Base-by-base conservation (phyloP, 1,140 invertebrate genomes). In the Heliconius hewitsoni region DNA sequence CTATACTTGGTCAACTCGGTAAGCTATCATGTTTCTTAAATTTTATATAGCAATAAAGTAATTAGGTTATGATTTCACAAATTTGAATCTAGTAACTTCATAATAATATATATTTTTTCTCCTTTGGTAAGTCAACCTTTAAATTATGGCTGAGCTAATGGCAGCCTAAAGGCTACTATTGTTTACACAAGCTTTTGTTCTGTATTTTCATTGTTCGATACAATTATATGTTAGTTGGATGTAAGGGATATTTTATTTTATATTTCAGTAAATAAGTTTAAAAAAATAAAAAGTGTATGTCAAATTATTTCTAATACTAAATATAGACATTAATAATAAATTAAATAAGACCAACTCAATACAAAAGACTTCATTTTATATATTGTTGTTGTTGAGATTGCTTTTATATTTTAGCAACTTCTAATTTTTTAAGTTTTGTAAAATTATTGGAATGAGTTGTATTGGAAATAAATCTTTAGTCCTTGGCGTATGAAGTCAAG, bases 151-250 rank as follows among this genome's bases (percentile, higher is more conserved):
- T 66, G 60, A 66, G 9, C 30, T 66, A 78, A 72, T 72, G 34
- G 76, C 30, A 71, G 71, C 74, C 74, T 70, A 76, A 76, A 76
- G 57, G 57, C 60, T 71, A 66, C 74, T 30, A 74, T 76, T 76
- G 60, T 76, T 76, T 76, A 30, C 37, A 50, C 11, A 70, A 70
- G 60, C 74, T 76, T 76, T 76, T 76, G 74, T 76, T 76, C 30
- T 18, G 19, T 70, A 76, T 66, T 50, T 70, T 76, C 74, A 70
- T 76, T 76, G 74, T 71, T 76, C 60, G 23, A 50, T 76, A 39
- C 42, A 71, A 70, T 18, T 76, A 76, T 60, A 71, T 66, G 11
- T 66, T 66, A 11, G 55, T 23, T 23, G 55, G 23, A 66, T 16
- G 60, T 66, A 16, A 23, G 27, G 1, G 60, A 57, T 57, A 23